A percentile compares a stretch with the other conserved stretches of the same genome.
These are phyloP conservation scores for Loxodonta africana DNA, from an alignment of 2,113 vertebrate species.

Conservation along the genomic window DNA sequence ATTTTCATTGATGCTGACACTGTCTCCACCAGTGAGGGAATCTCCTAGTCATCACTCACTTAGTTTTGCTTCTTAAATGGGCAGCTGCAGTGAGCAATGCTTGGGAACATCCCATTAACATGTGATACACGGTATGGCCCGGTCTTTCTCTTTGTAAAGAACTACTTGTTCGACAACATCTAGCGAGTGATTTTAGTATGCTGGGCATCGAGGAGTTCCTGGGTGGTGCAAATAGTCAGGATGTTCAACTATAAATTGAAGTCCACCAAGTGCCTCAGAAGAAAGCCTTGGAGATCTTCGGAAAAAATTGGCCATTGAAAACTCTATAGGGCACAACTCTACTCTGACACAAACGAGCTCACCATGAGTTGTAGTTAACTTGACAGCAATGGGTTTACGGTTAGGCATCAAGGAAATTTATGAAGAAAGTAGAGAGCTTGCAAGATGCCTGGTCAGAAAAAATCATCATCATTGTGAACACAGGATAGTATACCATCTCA, in stretches of 20 bases:
- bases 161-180: neutral
- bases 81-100: neutral
- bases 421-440: neutral
- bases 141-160: conserved; percentile 12
- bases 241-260: too few species aligned
- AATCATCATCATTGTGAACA: neutral
- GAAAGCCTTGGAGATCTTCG: neutral
- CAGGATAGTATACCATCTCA: neutral
- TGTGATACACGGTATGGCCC: neutral
- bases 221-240: too few species aligned
- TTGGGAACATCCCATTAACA: neutral
- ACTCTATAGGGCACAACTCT: neutral
- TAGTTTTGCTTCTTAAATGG: conserved; percentile 55
- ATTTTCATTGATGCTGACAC: neutral
- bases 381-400: neutral
- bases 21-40: neutral
- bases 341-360: neutral
- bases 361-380: neutral
- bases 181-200: neutral
- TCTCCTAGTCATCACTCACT: neutral
- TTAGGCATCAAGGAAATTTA: neutral
- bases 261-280: too few species aligned
- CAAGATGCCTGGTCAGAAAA: neutral
- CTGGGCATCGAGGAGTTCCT: too few species aligned
- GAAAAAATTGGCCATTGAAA: neutral